Conservation (phyloP, 1,140 invertebrate species). For the Arion vulgaris region DNA sequence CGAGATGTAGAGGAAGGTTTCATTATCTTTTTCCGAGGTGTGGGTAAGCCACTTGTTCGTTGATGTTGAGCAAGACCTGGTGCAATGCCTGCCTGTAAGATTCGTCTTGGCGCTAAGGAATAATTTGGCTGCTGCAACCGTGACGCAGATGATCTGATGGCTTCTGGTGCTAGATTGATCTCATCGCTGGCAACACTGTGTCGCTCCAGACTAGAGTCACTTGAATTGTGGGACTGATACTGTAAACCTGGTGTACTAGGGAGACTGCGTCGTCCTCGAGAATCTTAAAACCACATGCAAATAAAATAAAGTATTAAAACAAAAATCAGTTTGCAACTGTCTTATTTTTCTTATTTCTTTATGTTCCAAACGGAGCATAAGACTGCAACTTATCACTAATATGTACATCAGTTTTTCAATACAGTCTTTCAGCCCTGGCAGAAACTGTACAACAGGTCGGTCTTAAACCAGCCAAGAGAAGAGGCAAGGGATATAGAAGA, state of each 20-base stretch:
- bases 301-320: neutral
- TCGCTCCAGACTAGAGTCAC: conserved; percentile 32
- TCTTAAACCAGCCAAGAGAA: no score
- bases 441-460: no score
- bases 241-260: conserved; percentile 5
- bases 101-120: neutral
- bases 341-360: no score
- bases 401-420: no score
- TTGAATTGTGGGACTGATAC: conserved; percentile 32
- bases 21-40: conserved; percentile 4
- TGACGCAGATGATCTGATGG: conserved; percentile 12
- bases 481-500: no score
- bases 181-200: conserved; percentile 35
- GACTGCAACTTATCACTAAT: no score
- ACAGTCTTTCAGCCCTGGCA: no score
- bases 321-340: no score
- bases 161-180: conserved; percentile 32
- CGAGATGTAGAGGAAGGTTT: conserved; percentile 4
- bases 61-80: conserved; percentile 15
- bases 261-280: conserved; percentile 15
- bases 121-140: conserved; percentile 28
- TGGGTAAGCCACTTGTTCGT: conserved; percentile 14
- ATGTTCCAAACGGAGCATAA: no score
- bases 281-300: conserved; percentile 8
- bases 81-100: neutral